Evolutionary conservation across 2,797 vertebrate species (phyloP).

Genomic region (Aeoliscus strigatus): DNA sequence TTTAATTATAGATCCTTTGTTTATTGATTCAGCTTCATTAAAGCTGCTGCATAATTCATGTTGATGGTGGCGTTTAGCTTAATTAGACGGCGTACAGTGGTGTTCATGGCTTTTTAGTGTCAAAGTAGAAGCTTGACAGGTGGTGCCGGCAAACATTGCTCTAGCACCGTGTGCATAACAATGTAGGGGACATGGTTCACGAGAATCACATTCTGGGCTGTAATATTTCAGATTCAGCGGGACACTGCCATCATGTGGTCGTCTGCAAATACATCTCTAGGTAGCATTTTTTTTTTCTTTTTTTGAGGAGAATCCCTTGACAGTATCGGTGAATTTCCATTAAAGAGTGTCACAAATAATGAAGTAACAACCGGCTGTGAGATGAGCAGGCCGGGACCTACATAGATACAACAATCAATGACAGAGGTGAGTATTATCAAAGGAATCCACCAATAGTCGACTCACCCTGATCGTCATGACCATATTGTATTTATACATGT

Average conservation of each 20-base stretch:
- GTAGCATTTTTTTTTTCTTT: too few relatives aligned
- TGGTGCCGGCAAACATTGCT: slow-evolving; percentile 24
- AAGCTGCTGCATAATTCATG: slow-evolving; percentile 64
- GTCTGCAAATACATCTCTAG: slow-evolving; percentile 13
- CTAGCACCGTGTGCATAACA: slow-evolving; percentile 11
- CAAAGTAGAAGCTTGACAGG: slow-evolving; percentile 36
- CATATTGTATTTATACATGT: too few relatives aligned
- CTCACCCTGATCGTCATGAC: too few relatives aligned
- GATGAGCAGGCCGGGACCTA: too few relatives aligned
- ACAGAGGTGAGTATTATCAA: too few relatives aligned
- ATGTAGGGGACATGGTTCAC: background rate
- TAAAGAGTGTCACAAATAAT: too few relatives aligned
- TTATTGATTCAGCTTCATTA: slow-evolving; percentile 68
- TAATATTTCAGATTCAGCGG: slow-evolving; percentile 36
- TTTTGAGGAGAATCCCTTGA: too few relatives aligned
- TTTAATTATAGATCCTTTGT: slow-evolving; percentile 61
- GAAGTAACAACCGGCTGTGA: too few relatives aligned
- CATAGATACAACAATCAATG: too few relatives aligned
- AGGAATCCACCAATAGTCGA: too few relatives aligned
- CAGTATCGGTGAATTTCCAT: too few relatives aligned
- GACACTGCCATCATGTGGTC: slow-evolving; percentile 69
- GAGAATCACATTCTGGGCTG: slow-evolving; percentile 1
- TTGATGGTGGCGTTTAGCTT: slow-evolving; percentile 38
- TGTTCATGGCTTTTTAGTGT: slow-evolving; percentile 45
- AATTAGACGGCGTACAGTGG: slow-evolving; percentile 44